A percentile compares a stretch with the other conserved stretches of the same genome.
phyloP scores from a whole-genome alignment of 2,888 invertebrate species.

The Strigamia maritima region DNA sequence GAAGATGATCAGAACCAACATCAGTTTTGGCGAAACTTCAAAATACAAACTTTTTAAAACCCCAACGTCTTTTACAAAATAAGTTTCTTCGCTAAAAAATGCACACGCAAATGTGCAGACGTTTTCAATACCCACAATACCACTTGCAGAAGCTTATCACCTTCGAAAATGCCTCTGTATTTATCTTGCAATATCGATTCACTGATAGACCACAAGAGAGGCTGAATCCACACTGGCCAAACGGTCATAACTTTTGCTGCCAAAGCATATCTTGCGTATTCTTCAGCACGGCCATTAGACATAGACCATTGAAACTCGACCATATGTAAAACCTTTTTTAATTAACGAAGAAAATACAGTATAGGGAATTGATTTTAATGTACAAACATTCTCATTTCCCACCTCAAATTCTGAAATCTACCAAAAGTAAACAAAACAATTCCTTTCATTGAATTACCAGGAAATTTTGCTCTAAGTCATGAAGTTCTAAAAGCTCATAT shows the following conservation, averaged over 20 bases:
- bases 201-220: slow-evolving; percentile 21
- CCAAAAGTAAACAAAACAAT: no score
- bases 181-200: slow-evolving; percentile 10
- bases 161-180: neutral
- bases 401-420: no score
- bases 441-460: neutral
- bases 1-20: slow-evolving; percentile 12
- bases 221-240: slow-evolving; percentile 5
- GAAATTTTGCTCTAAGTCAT: no score
- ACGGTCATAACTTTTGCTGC: slow-evolving; percentile 4
- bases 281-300: slow-evolving; percentile 25
- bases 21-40: slow-evolving; percentile 22
- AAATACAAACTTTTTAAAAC: neutral
- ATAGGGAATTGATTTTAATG: no score
- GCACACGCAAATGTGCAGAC: slow-evolving; percentile 18
- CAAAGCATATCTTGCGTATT: slow-evolving; percentile 10
- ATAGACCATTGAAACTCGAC: neutral
- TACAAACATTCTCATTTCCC: no score
- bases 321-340: no score
- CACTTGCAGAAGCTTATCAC: slow-evolving; percentile 27
- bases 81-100: neutral
- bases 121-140: slow-evolving; percentile 31
- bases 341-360: neutral
- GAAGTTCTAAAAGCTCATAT: no score
- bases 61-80: neutral